phyloP scores from a whole-genome alignment of 2,888 invertebrate species.

The Halocaridina rubra region DNA sequence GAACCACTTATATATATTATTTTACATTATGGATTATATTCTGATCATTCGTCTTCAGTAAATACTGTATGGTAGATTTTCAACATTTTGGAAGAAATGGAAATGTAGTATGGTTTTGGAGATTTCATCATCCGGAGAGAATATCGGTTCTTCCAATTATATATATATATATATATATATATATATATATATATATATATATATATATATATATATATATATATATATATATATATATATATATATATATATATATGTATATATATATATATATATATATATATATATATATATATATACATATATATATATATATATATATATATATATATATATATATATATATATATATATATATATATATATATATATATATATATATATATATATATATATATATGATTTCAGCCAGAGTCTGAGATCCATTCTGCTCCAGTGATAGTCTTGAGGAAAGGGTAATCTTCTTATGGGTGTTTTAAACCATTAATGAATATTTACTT shows the following conservation, averaged over 20 bases:
- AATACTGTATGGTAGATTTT: too few species aligned
- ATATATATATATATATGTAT: background rate
- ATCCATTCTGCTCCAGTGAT: background rate
- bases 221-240: background rate
- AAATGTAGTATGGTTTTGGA: too few species aligned
- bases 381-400: constrained; percentile 1
- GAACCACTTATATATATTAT: constrained; percentile 67
- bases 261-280: background rate
- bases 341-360: constrained; percentile 1
- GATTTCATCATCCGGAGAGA: too few species aligned
- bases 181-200: constrained; percentile 1
- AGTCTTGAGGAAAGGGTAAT: background rate
- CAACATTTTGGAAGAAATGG: too few species aligned
- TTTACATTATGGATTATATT: background rate
- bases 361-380: constrained; percentile 1
- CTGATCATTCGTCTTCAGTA: background rate
- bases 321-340: background rate
- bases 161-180: constrained; percentile 1
- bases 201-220: constrained; percentile 1
- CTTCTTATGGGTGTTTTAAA: background rate
- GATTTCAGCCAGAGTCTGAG: background rate
- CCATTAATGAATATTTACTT: too few species aligned
- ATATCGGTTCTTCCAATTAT: too few species aligned
- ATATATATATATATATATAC: background rate
- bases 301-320: background rate